Evolutionary conservation across 1,140 invertebrate genomes (phyloP).

Genomic region (Leucophenga varia): DNA sequence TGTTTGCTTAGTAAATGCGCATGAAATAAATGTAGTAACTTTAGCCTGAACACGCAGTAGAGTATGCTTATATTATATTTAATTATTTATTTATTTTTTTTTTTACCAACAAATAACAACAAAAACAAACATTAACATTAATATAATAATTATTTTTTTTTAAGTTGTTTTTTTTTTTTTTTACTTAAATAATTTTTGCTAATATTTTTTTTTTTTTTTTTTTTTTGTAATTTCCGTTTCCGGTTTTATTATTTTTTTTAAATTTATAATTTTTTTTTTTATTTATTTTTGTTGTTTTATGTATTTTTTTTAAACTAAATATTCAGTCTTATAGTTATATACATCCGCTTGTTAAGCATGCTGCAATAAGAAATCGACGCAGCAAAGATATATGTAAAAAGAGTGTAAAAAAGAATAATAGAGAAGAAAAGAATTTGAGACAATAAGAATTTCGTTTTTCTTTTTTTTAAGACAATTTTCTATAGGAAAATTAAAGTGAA

Average conservation of each 20-base stretch:
- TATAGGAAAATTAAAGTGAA: conserved; percentile 3
- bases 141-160: not conserved
- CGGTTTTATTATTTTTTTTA: not conserved
- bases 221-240: not conserved
- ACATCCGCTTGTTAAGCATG: conserved; percentile 55
- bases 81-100: no score
- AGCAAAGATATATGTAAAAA: conserved; percentile 20
- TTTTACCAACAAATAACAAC: no score
- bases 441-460: no score
- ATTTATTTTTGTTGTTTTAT: conserved; percentile 14
- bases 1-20: no score
- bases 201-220: conserved; percentile 2
- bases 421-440: conserved; percentile 8
- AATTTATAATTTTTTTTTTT: conserved; percentile 1
- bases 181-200: not conserved
- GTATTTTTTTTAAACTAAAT: conserved; percentile 44
- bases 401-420: conserved; percentile 14
- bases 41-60: no score
- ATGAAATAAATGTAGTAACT: no score
- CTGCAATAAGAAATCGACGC: conserved; percentile 39
- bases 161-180: not conserved
- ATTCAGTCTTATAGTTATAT: conserved; percentile 55
- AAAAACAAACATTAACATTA: no score
- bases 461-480: no score
- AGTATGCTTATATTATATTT: no score